Conservation (phyloP, 64 coral and sea anemone genomes). For the Exaiptasia diaphana region DNA sequence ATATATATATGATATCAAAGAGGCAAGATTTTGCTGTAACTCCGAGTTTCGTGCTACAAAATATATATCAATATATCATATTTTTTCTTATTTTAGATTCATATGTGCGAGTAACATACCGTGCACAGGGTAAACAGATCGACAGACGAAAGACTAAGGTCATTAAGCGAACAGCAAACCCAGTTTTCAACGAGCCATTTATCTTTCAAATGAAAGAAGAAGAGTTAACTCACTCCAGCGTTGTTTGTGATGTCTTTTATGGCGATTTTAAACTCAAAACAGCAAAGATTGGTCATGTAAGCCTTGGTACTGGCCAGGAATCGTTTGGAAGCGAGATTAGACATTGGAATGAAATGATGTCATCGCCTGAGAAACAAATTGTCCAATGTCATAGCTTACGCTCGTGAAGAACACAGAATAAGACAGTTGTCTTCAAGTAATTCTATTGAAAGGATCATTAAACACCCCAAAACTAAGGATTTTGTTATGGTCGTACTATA, state of each 20-base stretch:
- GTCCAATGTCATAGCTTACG: neutral
- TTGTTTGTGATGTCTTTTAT: conserved; percentile 62
- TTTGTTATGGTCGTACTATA: too few species aligned
- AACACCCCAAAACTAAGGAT: too few species aligned
- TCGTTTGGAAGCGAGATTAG: neutral
- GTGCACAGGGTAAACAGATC: conserved; percentile 32
- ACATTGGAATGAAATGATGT: conserved; percentile 12
- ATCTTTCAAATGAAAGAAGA: conserved; percentile 71
- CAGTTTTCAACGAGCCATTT: conserved; percentile 90
- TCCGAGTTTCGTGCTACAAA: too few species aligned
- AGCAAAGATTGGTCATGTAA: conserved; percentile 69
- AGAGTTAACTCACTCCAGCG: conserved; percentile 44
- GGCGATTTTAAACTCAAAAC: conserved; percentile 68
- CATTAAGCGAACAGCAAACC: conserved; percentile 33
- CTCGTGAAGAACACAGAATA: too few species aligned
- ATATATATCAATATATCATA: too few species aligned
- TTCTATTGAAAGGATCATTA: too few species aligned
- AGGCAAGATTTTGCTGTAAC: too few species aligned
- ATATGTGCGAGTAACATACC: conserved; percentile 53
- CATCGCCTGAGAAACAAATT: neutral
- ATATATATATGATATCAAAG: too few species aligned
- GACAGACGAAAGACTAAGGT: conserved; percentile 89
- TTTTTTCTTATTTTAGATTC: conserved; percentile 35
- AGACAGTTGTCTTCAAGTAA: too few species aligned
- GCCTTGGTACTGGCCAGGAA: conserved; percentile 50